Conservation (phyloP, 1,140 invertebrate species). For the Ostrea edulis region DNA sequence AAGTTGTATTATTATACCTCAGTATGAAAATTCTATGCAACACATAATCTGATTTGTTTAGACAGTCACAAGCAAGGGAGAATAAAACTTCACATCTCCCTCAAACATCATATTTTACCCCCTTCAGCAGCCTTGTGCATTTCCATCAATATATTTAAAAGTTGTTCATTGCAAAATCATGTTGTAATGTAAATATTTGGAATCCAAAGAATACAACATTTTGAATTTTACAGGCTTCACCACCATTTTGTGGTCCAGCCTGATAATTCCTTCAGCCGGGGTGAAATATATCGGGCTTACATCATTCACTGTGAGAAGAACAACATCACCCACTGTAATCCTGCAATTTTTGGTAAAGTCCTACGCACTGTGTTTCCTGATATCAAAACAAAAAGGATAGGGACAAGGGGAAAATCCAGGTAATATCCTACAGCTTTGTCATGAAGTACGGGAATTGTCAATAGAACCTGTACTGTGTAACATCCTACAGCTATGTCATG, state of each 20-base stretch:
- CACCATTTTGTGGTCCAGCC: slow-evolving; percentile 44
- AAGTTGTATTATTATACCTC: too few species aligned
- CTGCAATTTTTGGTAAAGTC: slow-evolving; percentile 48
- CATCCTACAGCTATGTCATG: background rate
- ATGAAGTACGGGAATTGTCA: too few species aligned
- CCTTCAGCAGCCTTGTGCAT: too few species aligned
- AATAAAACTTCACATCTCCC: too few species aligned
- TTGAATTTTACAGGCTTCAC: slow-evolving; percentile 36
- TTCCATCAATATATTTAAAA: too few species aligned
- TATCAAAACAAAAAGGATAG: slow-evolving; percentile 47
- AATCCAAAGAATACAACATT: background rate
- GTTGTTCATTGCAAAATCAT: too few species aligned
- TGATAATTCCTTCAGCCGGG: slow-evolving; percentile 34
- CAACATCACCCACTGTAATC: slow-evolving; percentile 42
- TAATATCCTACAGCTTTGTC: background rate
- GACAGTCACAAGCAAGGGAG: too few species aligned
- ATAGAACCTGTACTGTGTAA: background rate
- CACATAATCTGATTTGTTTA: too few species aligned
- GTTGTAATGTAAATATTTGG: too few species aligned
- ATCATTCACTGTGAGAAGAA: slow-evolving; percentile 38
- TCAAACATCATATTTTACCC: too few species aligned
- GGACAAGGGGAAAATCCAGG: slow-evolving; percentile 51
- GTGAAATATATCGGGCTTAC: slow-evolving; percentile 46
- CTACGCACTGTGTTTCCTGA: slow-evolving; percentile 41
- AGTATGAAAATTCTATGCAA: too few species aligned